Evolutionary conservation across 2,113 vertebrate genomes (phyloP).

Genomic region (Platysternon megacephalum): DNA sequence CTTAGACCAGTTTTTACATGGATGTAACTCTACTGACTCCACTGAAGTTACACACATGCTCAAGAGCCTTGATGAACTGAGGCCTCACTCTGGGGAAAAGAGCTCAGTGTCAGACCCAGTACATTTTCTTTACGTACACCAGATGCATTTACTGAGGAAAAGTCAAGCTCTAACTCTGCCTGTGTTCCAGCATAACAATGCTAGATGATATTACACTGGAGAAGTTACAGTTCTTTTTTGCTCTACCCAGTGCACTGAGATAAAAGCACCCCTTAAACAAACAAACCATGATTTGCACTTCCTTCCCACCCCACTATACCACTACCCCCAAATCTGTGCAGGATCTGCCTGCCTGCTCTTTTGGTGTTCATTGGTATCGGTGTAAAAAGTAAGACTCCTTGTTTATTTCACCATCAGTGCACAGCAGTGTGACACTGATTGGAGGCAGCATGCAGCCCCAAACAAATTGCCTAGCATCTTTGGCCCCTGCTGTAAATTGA

Average conservation of each 20-base stretch:
- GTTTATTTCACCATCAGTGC: background rate
- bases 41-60: fast-evolving
- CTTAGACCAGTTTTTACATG: background rate
- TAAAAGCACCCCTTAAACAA: background rate
- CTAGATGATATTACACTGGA: fast-evolving
- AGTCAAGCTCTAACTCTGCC: fast-evolving
- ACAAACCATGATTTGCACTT: background rate
- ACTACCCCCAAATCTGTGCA: background rate
- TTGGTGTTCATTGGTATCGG: background rate
- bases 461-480: background rate
- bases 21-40: background rate
- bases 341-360: background rate
- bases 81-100: background rate
- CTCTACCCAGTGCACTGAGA: background rate
- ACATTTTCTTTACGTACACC: background rate
- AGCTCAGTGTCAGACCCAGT: background rate
- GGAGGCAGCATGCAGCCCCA: background rate
- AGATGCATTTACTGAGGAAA: background rate
- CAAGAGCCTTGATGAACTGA: background rate
- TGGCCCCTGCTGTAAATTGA: background rate
- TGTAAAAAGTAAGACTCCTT: background rate
- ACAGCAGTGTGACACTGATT: background rate
- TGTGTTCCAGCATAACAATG: background rate
- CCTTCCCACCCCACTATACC: background rate
- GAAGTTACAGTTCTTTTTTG: fast-evolving